Base-by-base conservation (phyloP, 2,888 invertebrate genomes). In the Junonia oenone region DNA sequence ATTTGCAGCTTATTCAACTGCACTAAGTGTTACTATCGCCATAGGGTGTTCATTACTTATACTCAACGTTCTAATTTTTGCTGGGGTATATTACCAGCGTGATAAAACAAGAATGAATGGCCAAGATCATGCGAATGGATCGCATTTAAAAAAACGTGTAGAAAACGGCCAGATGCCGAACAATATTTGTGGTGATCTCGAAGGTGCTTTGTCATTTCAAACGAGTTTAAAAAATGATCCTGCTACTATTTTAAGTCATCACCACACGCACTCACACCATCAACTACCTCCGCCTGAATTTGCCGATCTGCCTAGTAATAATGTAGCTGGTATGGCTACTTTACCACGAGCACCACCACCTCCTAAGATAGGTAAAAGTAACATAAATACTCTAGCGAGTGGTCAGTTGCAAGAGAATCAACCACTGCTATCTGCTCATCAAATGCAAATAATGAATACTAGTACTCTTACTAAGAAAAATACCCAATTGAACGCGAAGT, bases 41-140 rank as follows among this genome's bases (percentile, higher is more conserved):
- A 97, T 98, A 63, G 98, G 98, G 35, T 97, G 98, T 75, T 97
- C 97, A 3, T 85, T 98, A 57, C 91, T 98, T 17, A 97, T 98
- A 69, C 90, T 98, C 2, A 98, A 98, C 76, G 96, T 98, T 45
- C 89, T 98, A 26, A 97, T 98, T 73, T 98, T 98, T 75, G 98
- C 98, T 51, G 98, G 97, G 2, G 97, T 98, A 0, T 98, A 98
- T 78, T 98, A 98, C 75, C 98, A 98, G 75, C 91, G 96, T 51
- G 96, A 96, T 74, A 96, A 96, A 78, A 95, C 95, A 61, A 91
- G 95, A 64, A 93, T 95, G 90, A 89, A 94, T 60, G 91, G 91
- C 9, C 91, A 91, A 68, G 91, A 90, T 17, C 91, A 90, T 56
- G 77, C 89, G 6, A 93, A 90, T 55, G 88, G 90, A 0, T 78